Evolutionary conservation across 2,113 vertebrate species (phyloP).

Genomic region (Salminus brasiliensis): DNA sequence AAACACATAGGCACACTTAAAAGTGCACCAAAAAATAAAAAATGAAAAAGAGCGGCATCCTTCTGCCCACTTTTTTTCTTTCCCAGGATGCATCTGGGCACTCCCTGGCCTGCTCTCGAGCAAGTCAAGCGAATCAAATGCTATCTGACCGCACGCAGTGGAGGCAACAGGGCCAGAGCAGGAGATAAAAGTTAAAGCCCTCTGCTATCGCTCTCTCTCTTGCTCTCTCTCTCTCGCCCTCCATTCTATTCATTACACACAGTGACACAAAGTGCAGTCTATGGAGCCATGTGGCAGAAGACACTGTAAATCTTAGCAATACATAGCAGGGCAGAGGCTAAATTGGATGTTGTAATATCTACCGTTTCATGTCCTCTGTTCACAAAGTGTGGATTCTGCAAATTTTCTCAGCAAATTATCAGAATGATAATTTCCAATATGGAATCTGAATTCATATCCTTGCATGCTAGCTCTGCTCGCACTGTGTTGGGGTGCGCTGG

Average conservation of each 20-base stretch:
- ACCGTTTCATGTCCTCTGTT: background rate
- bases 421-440: background rate
- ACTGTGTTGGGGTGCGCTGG: too few relatives aligned
- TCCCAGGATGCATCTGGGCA: constrained; percentile 61
- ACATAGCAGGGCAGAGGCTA: background rate
- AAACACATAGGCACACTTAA: too few relatives aligned
- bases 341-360: background rate
- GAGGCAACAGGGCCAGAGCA: constrained; percentile 1
- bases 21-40: background rate
- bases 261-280: background rate
- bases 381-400: background rate
- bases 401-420: background rate
- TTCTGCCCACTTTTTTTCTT: constrained; percentile 29
- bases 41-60: background rate
- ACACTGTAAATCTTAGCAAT: background rate
- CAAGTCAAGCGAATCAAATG: constrained; percentile 64
- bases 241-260: background rate
- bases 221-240: constrained; percentile 1
- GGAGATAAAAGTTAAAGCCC: constrained; percentile 39
- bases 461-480: too few relatives aligned
- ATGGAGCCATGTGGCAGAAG: background rate
- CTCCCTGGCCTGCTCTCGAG: constrained; percentile 54
- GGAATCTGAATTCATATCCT: too few relatives aligned
- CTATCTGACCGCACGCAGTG: constrained; percentile 59
- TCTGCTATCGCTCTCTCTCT: constrained; percentile 1